Evolutionary conservation across 2,113 vertebrate species (phyloP).

Genomic region (Panthera tigris): DNA sequence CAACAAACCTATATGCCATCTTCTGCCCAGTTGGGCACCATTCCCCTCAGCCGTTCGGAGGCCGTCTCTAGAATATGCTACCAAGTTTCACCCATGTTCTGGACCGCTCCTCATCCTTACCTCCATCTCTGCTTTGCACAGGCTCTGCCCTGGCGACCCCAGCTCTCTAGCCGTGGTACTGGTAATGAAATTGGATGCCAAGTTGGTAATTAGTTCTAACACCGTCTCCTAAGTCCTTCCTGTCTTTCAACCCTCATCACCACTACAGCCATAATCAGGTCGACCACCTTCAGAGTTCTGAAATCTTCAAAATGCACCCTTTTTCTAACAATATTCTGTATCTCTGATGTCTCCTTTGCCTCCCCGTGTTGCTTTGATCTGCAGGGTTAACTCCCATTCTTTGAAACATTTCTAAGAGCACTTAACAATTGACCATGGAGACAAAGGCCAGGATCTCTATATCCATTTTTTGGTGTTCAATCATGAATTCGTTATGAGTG

Average conservation of each 20-base stretch:
- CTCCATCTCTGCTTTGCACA: background rate
- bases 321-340: background rate
- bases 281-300: background rate
- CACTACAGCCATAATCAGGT: background rate
- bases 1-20: background rate
- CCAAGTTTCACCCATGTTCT: rapidly evolving
- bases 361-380: background rate
- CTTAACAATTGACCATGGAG: background rate
- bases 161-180: background rate
- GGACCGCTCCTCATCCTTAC: background rate
- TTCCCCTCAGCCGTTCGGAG: background rate
- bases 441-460: background rate
- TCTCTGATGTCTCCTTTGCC: background rate
- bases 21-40: background rate
- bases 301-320: background rate
- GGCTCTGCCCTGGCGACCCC: background rate
- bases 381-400: background rate
- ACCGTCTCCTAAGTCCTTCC: background rate
- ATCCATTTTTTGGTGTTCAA: background rate
- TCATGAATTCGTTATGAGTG: background rate
- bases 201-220: background rate
- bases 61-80: background rate
- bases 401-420: background rate
- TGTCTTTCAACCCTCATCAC: background rate
- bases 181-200: background rate